Conservation (phyloP, 2,797 vertebrate species). For the Furcifer pardalis region DNA sequence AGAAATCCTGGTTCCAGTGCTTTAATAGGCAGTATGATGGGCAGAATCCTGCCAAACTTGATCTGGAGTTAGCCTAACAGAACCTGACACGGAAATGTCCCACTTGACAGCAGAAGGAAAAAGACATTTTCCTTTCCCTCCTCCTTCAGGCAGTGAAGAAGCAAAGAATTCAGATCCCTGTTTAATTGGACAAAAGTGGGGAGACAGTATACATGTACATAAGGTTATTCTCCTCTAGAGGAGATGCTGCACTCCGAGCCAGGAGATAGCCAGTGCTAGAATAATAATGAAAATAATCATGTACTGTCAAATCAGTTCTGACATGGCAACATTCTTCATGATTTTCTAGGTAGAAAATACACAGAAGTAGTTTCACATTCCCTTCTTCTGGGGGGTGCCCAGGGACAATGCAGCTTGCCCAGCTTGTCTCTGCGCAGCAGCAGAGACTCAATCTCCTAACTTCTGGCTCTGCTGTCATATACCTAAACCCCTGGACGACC, state of each 20-base stretch:
- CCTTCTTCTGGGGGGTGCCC: too few relatives aligned
- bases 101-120: neutral
- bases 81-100: conserved; percentile 8
- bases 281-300: too few relatives aligned
- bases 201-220: neutral
- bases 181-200: neutral
- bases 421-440: too few relatives aligned
- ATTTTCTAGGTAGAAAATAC: too few relatives aligned
- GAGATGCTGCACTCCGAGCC: neutral
- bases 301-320: too few relatives aligned
- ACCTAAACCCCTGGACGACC: too few relatives aligned
- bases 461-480: too few relatives aligned
- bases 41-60: neutral
- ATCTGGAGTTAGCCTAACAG: conserved; percentile 4
- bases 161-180: neutral
- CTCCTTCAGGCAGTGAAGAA: conserved; percentile 6
- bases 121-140: neutral
- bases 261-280: neutral
- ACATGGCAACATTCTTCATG: too few relatives aligned
- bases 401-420: too few relatives aligned
- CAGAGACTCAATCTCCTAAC: too few relatives aligned
- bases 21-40: neutral
- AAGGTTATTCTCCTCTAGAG: neutral
- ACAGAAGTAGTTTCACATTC: too few relatives aligned
- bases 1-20: neutral